A percentile compares a stretch with the other conserved stretches of the same genome.
Evolutionary conservation across 2,113 vertebrate species (phyloP).

Genomic region (Serilophus lunatus): DNA sequence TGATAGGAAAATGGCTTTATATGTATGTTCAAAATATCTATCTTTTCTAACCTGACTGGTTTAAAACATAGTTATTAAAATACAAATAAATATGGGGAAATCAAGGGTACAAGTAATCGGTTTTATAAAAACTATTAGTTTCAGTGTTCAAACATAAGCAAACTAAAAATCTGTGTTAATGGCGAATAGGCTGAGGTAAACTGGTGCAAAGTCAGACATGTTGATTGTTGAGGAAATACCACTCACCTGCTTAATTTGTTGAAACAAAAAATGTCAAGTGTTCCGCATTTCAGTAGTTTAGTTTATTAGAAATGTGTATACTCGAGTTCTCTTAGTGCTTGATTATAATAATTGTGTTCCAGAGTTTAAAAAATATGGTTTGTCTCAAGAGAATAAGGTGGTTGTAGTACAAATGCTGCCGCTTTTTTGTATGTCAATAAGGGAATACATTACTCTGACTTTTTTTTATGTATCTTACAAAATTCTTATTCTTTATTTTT

Average conservation of each 20-base stretch:
- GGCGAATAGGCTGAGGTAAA: not conserved
- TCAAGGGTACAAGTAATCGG: not conserved
- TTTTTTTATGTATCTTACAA: not conserved
- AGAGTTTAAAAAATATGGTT: not conserved
- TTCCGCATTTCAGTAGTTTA: not conserved
- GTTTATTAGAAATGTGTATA: not conserved
- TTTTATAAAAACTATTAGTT: not conserved
- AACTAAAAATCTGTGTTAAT: not conserved
- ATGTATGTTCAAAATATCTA: not conserved
- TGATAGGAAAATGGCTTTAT: not conserved
- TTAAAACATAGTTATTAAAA: not conserved
- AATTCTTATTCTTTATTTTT: not conserved
- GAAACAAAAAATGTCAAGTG: not conserved
- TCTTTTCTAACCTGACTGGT: not conserved
- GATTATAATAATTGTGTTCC: not conserved
- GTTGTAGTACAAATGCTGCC: not conserved
- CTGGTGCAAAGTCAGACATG: not conserved
- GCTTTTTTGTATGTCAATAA: not conserved
- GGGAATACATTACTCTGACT: not conserved
- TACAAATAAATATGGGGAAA: not conserved
- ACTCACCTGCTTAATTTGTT: not conserved
- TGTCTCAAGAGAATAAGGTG: not conserved
- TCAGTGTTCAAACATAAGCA: not conserved
- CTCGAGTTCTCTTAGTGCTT: not conserved
- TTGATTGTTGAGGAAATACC: not conserved